Evolutionary conservation across 2,888 invertebrate genomes (phyloP).

Genomic region (Mongoloraphidia duomilia): DNA sequence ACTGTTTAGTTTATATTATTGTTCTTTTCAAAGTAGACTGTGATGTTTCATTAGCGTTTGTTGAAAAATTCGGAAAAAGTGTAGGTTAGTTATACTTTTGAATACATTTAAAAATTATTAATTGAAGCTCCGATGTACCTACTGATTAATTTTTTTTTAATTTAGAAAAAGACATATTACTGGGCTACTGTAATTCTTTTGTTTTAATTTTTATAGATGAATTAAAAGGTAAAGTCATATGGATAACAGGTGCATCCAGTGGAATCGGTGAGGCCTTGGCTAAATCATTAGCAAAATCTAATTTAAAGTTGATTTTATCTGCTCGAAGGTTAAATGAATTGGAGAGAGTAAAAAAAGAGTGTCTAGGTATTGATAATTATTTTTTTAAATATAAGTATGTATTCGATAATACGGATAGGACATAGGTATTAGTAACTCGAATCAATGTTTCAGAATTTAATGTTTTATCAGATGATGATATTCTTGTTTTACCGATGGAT

Average conservation of each 20-base stretch:
- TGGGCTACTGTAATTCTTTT: not conserved
- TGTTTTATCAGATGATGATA: slow-evolving; percentile 33
- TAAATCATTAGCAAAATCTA: slow-evolving; percentile 46
- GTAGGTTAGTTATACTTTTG: slow-evolving; percentile 31
- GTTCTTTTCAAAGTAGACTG: slow-evolving; percentile 29
- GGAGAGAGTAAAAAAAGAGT: slow-evolving; percentile 47
- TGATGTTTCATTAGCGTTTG: slow-evolving; percentile 41
- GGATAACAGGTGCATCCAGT: slow-evolving; percentile 75
- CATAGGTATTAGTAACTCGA: not conserved
- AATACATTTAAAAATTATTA: not conserved
- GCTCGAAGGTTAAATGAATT: slow-evolving; percentile 49
- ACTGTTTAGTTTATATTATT: no score
- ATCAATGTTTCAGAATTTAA: not conserved
- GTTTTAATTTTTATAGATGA: slow-evolving; percentile 25
- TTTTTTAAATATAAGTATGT: not conserved
- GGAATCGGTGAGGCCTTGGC: slow-evolving; percentile 68
- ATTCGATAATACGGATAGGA: slow-evolving; percentile 16
- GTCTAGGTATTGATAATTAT: slow-evolving; percentile 20
- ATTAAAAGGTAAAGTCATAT: slow-evolving; percentile 55
- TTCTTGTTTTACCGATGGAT: slow-evolving; percentile 55
- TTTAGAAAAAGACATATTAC: not conserved
- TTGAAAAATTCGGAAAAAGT: slow-evolving; percentile 44
- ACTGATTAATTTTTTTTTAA: not conserved
- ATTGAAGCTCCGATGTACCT: not conserved
- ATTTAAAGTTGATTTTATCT: slow-evolving; percentile 50